Percentiles rank a stretch among this genome's conserved stretches.
Conservation (phyloP, 92 coral and sea anemone genomes). For the Desmophyllum pertusum region DNA sequence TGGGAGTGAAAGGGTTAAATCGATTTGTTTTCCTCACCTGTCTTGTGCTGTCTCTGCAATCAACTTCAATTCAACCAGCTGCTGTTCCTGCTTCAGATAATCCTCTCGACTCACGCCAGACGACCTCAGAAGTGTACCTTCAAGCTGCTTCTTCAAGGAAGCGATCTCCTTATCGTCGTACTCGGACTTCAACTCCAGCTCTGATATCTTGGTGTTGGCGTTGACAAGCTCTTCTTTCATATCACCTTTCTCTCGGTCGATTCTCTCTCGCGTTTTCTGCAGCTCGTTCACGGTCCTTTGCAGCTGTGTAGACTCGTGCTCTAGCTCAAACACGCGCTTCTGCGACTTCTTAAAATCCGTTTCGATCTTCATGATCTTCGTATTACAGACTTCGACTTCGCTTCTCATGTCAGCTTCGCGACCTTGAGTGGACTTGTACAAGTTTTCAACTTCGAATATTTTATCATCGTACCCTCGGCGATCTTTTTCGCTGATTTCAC, state of each 20-base stretch:
- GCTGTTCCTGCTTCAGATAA: conserved; percentile 77
- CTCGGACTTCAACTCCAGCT: conserved; percentile 82
- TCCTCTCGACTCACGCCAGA: conserved; percentile 81
- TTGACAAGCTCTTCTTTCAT: conserved; percentile 69
- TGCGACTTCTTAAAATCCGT: conserved; percentile 80
- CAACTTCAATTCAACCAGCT: conserved; percentile 84
- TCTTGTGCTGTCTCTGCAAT: conserved; percentile 84
- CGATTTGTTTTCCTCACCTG: too few species aligned
- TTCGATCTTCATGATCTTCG: conserved; percentile 69
- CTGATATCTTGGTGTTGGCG: conserved; percentile 70
- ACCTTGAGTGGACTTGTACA: conserved; percentile 80
- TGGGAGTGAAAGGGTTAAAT: too few species aligned
- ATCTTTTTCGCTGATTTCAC: conserved; percentile 73
- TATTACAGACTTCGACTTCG: conserved; percentile 80
- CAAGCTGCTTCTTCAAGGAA: conserved; percentile 79
- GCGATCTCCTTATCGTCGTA: conserved; percentile 77
- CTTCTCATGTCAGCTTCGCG: conserved; percentile 85
- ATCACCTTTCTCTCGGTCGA: conserved; percentile 73
- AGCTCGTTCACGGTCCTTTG: conserved; percentile 77
- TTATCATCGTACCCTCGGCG: conserved; percentile 72
- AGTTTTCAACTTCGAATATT: conserved; percentile 76
- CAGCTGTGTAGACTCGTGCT: conserved; percentile 68
- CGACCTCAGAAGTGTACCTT: conserved; percentile 71
- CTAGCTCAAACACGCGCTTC: conserved; percentile 80
- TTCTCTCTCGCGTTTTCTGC: conserved; percentile 66